phyloP scores from a whole-genome alignment of 2,888 invertebrate species.

The Nasonia oneida region DNA sequence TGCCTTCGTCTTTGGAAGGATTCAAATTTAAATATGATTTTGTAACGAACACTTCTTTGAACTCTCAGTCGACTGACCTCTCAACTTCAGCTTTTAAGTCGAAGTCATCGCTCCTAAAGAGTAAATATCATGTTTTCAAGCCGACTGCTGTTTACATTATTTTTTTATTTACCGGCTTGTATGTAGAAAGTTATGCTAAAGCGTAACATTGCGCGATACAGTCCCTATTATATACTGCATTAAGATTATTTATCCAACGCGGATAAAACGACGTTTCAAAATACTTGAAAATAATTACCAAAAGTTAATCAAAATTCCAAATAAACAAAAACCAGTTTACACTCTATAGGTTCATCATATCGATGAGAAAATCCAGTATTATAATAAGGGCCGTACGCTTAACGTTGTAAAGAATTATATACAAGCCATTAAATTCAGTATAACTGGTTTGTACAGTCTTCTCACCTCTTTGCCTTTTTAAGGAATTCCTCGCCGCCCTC shows the following conservation, averaged over 20 bases:
- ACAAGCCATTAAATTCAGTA: not conserved
- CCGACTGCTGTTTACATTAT: not conserved
- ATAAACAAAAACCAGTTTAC: constrained; percentile 35
- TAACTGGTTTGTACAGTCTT: not conserved
- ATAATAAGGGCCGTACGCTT: not conserved
- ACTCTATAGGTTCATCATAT: not conserved
- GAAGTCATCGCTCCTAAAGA: constrained; percentile 70
- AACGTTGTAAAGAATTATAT: not conserved
- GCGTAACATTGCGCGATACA: not conserved
- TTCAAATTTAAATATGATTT: not conserved
- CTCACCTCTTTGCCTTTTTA: constrained; percentile 82
- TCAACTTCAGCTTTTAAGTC: constrained; percentile 71
- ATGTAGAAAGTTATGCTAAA: not conserved
- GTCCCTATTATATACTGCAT: not conserved
- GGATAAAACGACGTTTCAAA: not conserved
- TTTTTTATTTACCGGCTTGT: too few species aligned
- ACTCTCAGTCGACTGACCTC: constrained; percentile 70
- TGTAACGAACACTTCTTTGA: too few species aligned
- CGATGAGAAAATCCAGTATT: not conserved
- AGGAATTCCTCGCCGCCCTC: constrained; percentile 79
- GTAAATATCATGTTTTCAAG: not conserved
- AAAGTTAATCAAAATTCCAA: not conserved
- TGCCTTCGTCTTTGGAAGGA: constrained; percentile 26
- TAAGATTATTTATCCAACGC: not conserved
- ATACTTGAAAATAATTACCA: not conserved